A percentile compares a stretch with the other conserved stretches of the same genome.
Evolutionary conservation across 2,797 vertebrate species (phyloP).

Genomic region (Cercopithecus diana): DNA sequence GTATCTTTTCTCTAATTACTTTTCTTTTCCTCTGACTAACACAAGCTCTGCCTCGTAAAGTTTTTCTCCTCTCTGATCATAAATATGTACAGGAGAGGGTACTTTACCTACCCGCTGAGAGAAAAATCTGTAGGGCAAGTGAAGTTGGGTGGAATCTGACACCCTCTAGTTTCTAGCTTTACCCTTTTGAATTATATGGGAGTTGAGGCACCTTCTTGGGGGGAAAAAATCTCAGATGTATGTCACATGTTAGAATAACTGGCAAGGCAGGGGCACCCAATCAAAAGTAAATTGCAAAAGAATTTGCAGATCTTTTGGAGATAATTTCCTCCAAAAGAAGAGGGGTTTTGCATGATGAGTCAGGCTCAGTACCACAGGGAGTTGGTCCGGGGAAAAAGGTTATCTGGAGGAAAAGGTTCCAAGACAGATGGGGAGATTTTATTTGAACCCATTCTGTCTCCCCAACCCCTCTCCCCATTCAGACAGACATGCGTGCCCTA

Average conservation of each 20-base stretch:
- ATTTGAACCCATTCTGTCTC: background rate
- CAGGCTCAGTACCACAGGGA: background rate
- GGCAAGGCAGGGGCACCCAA: background rate
- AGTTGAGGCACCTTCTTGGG: background rate
- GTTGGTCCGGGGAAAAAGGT: background rate
- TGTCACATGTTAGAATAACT: background rate
- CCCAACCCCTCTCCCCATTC: background rate
- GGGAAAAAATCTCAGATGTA: background rate
- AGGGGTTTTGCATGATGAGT: background rate
- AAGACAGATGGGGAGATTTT: background rate
- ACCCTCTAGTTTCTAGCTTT: background rate
- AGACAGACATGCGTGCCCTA: background rate
- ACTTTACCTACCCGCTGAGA: background rate
- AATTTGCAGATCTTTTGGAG: background rate
- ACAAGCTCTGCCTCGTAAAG: background rate
- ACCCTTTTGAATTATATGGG: slow-evolving; percentile 11
- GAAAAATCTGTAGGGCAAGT: background rate
- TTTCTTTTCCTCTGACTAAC: background rate
- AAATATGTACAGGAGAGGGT: background rate
- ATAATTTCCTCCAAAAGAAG: background rate
- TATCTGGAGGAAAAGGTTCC: background rate
- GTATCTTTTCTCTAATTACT: slow-evolving; percentile 31
- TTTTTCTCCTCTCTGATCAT: background rate
- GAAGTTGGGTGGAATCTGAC: background rate
- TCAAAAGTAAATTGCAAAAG: background rate